These are phyloP conservation scores for Drosophila lacertosa DNA, from an alignment of 1,140 invertebrate species.

Conservation along the genomic window DNA sequence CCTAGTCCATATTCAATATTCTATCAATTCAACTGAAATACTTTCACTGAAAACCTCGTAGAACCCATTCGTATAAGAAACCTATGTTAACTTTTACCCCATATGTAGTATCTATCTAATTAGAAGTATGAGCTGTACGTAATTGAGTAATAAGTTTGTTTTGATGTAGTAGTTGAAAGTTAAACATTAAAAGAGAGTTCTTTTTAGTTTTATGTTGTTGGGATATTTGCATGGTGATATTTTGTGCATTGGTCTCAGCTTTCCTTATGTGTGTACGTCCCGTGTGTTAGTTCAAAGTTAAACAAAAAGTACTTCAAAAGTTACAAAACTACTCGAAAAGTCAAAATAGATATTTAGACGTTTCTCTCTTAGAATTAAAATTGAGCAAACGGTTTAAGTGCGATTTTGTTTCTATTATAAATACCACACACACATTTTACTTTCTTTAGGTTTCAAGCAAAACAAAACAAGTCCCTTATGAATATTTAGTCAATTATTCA, in stretches of 20 bases:
- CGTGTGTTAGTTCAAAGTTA: slow-evolving; percentile 52
- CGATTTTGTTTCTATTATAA: background rate
- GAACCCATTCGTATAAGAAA: background rate
- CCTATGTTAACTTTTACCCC: slow-evolving; percentile 31
- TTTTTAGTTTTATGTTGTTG: slow-evolving; percentile 12
- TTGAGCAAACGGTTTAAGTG: slow-evolving; percentile 2
- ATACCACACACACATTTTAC: background rate
- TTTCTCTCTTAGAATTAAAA: slow-evolving; percentile 6
- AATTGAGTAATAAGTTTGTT: slow-evolving; percentile 43
- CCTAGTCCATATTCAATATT: no score
- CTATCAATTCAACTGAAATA: background rate
- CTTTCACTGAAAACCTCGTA: background rate
- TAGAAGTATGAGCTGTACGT: slow-evolving; percentile 35
- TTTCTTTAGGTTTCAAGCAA: slow-evolving; percentile 1
- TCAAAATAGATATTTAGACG: slow-evolving; percentile 12
- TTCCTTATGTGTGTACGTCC: slow-evolving; percentile 36
- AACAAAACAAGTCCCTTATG: background rate
- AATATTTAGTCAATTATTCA: slow-evolving; percentile 55
- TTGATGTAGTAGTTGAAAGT: slow-evolving; percentile 40
- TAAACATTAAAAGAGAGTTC: slow-evolving; percentile 18
- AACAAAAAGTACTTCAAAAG: slow-evolving; percentile 48
- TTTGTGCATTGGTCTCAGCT: slow-evolving; percentile 30
- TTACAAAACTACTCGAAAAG: slow-evolving; percentile 32
- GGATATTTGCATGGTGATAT: slow-evolving; percentile 45
- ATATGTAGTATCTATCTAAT: slow-evolving; percentile 20